phyloP scores from a whole-genome alignment of 2,113 vertebrate species.

The Toxostoma redivivum region DNA sequence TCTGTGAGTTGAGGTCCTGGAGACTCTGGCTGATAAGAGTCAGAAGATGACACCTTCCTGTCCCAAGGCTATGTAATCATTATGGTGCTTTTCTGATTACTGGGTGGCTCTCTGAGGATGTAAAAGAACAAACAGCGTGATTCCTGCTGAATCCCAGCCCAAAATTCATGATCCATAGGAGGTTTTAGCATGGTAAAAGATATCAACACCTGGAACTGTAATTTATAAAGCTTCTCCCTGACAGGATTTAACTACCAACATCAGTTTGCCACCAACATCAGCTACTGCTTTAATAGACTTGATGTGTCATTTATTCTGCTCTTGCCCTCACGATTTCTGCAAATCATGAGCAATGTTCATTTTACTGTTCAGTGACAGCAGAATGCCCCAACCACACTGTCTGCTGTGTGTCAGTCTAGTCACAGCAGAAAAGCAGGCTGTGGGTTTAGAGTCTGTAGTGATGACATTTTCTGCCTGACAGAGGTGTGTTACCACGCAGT shows the following conservation, averaged over 20 bases:
- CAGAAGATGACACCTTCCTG: background rate
- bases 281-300: background rate
- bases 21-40: background rate
- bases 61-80: rapidly evolving
- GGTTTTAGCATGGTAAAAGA: background rate
- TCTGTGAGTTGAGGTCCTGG: background rate
- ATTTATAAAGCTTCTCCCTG: background rate
- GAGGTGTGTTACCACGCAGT: rapidly evolving
- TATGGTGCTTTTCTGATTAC: rapidly evolving
- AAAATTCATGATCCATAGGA: background rate
- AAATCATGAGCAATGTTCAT: background rate
- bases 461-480: background rate
- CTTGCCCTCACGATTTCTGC: background rate
- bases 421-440: background rate
- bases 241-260: background rate
- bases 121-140: background rate
- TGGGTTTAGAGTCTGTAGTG: background rate
- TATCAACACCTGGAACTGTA: background rate
- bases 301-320: background rate
- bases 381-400: background rate
- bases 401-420: background rate
- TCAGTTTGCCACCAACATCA: background rate
- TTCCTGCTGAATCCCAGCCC: background rate
- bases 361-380: background rate
- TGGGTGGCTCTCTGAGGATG: background rate